Evolutionary conservation across 2,888 invertebrate species (phyloP), one percentile per base, ranked within the genome.

Genomic region (Cosmia trapezina): DNA sequence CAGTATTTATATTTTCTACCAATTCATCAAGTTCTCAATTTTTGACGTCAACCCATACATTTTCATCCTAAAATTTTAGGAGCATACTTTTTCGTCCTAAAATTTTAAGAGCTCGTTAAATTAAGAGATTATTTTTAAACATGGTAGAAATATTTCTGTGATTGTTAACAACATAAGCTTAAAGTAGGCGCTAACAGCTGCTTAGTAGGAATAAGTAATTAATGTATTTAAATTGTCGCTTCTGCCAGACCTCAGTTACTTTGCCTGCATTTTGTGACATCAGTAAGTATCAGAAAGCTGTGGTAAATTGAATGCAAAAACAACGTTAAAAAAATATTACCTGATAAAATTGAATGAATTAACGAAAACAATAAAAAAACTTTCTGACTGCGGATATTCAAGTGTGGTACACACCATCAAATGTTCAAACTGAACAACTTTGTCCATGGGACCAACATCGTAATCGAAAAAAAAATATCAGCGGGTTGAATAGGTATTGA

Each of bases 81-180:
- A 41, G 17, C 37, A 62, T 12, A 57, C 12, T 43, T 71, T 53
- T 68, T 45, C 22, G 43, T 60, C 1, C 12, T 28, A 7, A 12
- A 37, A 57, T 28, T 54, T 14, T 49, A 76, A 19, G 14, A 47
- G n/a, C 2, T 19, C 8, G 3, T 33, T 56, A 45, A 62, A 41
- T n/a, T 33, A 41, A 12, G 41, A 80, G 61, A 57, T 80, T 60
- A 79, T 54, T 65, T 63, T 62, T 53, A 45, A 59, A 61, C 11
- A 54, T 73, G 62, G 70, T 66, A 76, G 69, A 80, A 76, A 64
- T 59, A 84, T 86, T 82, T 88, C 85, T 89, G 89, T 90, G 89
- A 89, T 89, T 88, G 86, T 88, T 69, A 83, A 82, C 86, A 88
- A 84, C 75, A 53, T 83, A 67, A 70, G 59, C 56, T 79, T 76